phyloP scores from a whole-genome alignment of 1,140 invertebrate species.

The Drosophila bifasciata region DNA sequence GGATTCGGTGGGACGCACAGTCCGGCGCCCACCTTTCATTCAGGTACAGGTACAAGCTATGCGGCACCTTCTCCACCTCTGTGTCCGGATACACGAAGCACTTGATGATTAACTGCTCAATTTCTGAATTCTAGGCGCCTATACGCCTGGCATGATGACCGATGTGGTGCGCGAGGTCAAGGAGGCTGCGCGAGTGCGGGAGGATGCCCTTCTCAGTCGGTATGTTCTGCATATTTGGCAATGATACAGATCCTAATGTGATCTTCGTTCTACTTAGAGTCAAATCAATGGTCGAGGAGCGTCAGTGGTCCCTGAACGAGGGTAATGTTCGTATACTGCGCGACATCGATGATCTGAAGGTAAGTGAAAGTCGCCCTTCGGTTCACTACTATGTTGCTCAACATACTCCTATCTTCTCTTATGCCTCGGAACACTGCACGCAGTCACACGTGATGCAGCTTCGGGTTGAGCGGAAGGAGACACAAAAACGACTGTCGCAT shows the following conservation, averaged over 20 bases:
- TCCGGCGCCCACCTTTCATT: constrained; percentile 83
- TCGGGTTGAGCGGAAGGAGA: constrained; percentile 73
- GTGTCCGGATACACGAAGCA: too few species aligned
- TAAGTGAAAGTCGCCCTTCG: constrained; percentile 5
- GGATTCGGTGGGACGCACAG: constrained; percentile 81
- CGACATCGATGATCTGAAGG: constrained; percentile 83
- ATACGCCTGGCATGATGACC: constrained; percentile 90
- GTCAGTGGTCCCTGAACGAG: constrained; percentile 84
- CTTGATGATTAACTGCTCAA: constrained; percentile 5
- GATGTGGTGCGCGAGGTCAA: constrained; percentile 91
- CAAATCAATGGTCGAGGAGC: constrained; percentile 87
- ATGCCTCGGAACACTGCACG: background rate
- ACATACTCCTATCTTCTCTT: background rate
- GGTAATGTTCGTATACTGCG: constrained; percentile 83
- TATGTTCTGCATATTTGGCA: constrained; percentile 10
- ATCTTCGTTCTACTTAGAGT: constrained; percentile 67
- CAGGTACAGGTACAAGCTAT: constrained; percentile 80
- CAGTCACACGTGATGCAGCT: constrained; percentile 73
- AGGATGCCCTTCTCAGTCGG: constrained; percentile 88
- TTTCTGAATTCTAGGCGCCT: constrained; percentile 82
- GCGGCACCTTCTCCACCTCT: background rate
- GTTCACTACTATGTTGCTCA: background rate
- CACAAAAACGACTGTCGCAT: constrained; percentile 73
- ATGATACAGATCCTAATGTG: background rate
- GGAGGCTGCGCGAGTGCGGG: constrained; percentile 89